Percentiles rank a stretch among this genome's conserved stretches.
Conservation (phyloP, 2,113 vertebrate genomes). For the Capricornis sumatraensis region DNA sequence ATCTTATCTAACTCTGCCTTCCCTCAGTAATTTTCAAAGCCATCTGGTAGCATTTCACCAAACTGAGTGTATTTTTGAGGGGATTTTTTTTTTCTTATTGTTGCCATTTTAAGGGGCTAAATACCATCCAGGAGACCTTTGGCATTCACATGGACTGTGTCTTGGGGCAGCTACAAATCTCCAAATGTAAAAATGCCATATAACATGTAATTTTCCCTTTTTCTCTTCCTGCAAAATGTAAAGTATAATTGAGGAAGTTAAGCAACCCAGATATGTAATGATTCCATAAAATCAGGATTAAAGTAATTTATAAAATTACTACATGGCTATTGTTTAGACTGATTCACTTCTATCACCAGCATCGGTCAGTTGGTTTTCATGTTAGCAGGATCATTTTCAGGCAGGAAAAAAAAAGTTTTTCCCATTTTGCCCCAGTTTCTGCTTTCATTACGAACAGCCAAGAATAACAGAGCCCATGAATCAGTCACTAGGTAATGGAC, state of each 20-base stretch:
- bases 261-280: neutral
- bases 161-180: neutral
- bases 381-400: neutral
- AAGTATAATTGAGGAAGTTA: neutral
- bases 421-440: neutral
- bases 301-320: neutral
- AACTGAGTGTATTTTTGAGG: neutral
- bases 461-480: neutral
- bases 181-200: neutral
- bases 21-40: slow-evolving; percentile 50
- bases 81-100: neutral
- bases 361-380: neutral
- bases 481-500: neutral
- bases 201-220: neutral
- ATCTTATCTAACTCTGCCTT: slow-evolving; percentile 59
- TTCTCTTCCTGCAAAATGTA: neutral
- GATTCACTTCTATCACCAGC: neutral
- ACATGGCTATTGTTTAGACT: neutral
- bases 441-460: neutral
- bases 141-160: neutral
- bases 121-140: neutral
- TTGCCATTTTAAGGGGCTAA: neutral
- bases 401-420: neutral
- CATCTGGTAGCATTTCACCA: slow-evolving; percentile 45
- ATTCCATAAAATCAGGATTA: neutral